Percentiles rank a stretch among this genome's conserved stretches.
These are phyloP conservation scores for Diploscapter pachys DNA, from an alignment of 1,140 invertebrate genomes.

Conservation along the genomic window DNA sequence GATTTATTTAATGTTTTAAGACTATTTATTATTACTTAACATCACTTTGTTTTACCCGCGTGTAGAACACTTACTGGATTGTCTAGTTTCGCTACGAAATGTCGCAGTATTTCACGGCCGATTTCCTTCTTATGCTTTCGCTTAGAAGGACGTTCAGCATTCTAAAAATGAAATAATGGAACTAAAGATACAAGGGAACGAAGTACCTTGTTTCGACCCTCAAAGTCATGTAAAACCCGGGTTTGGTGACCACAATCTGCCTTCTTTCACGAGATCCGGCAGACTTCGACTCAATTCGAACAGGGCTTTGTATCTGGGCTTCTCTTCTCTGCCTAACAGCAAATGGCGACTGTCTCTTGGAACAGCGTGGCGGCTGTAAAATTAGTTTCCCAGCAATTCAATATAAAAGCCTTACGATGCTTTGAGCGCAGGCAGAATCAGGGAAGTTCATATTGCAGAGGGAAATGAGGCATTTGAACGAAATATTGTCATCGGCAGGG, in stretches of 20 bases:
- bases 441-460: slow-evolving; percentile 49
- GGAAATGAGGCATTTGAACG: slow-evolving; percentile 51
- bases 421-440: slow-evolving; percentile 41
- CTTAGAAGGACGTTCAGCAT: slow-evolving; percentile 55
- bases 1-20: too few relatives aligned
- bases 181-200: too few relatives aligned
- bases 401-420: slow-evolving; percentile 45
- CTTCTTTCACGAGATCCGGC: slow-evolving; percentile 31
- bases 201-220: slow-evolving; percentile 27
- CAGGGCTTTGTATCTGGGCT: neutral
- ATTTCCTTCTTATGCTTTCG: slow-evolving; percentile 49
- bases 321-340: slow-evolving; percentile 19
- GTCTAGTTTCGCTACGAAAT: slow-evolving; percentile 12
- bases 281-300: slow-evolving; percentile 20
- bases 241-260: slow-evolving; percentile 33
- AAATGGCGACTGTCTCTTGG: slow-evolving; percentile 7
- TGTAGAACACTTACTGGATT: too few relatives aligned
- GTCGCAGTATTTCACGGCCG: slow-evolving; percentile 52
- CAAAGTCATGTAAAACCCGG: slow-evolving; percentile 30
- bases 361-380: slow-evolving; percentile 56
- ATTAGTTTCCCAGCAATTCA: neutral
- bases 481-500: slow-evolving; percentile 52
- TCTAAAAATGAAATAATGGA: neutral
- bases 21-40: too few relatives aligned
- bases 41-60: too few relatives aligned